Evolutionary conservation across 2,888 invertebrate genomes (phyloP), one percentile per base, ranked within the genome.

Genomic region (Axea sp.): DNA sequence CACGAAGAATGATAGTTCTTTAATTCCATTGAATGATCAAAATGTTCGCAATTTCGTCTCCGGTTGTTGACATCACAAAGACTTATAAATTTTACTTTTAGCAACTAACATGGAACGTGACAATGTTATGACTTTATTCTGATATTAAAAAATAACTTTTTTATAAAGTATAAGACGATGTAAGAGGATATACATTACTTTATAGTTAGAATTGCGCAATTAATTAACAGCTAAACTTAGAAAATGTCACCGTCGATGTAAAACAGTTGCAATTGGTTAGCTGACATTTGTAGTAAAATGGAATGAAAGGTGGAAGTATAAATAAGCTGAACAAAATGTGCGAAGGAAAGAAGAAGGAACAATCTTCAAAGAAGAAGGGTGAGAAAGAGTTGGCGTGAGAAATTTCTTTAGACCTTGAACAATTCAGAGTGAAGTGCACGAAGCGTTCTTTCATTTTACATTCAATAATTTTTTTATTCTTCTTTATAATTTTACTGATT

Each of bases 371-470:
- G 22, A 51, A 41, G 67, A 59, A 68, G 59, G 59, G 67, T 68
- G 72, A 68, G 62, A 72, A 62, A 65, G 67, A 67, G 64, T 60
- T 45, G 68, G 68, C 72, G 72, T 73, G 72, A 75, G 72, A 68
- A 72, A 75, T 75, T 68, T 75, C 75, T 73, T 75, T 31, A 55
- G 72, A 75, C 75, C 75, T 75, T 75, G 75, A 73, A 57, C 45
- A 57, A 67, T 72, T 68, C 72, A 35, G 59, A 71, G 33, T 37
- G 60, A 67, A 51, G 73, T 60, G 47, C 67, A 60, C 43, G 47
- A 35, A 57, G 59, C 59, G 45, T 67, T 73, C 59, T 26, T 60
- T 55, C 73, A 49, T 57, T 41, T 60, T 55, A 53, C 31, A 60
- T 73, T 67, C 49, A 51, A 72, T 39, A 28, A 55, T 55, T 67